phyloP scores from a whole-genome alignment of 2,797 vertebrate species.

The Momotus momota region DNA sequence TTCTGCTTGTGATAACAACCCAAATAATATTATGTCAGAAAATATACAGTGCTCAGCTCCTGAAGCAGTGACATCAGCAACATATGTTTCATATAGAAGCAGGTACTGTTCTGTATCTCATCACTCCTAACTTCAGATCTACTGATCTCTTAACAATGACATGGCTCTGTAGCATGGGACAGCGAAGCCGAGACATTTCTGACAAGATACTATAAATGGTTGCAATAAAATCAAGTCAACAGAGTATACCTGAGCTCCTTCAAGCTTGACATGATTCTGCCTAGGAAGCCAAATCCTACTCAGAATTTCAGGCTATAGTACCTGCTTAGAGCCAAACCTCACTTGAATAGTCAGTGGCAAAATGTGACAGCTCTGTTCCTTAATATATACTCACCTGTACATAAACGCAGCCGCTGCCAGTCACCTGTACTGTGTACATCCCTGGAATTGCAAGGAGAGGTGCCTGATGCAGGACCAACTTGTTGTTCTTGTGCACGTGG shows the following conservation, averaged over 20 bases:
- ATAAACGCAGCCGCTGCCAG: constrained; percentile 83
- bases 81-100: not conserved
- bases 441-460: constrained; percentile 77
- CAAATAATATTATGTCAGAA: not conserved
- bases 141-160: not conserved
- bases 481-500: constrained; percentile 80
- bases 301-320: not conserved
- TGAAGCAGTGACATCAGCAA: not conserved
- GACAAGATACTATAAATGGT: not conserved
- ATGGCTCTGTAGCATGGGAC: not conserved
- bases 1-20: not conserved
- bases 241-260: not conserved
- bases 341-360: not conserved
- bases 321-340: not conserved
- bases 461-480: constrained; percentile 85
- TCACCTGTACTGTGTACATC: constrained; percentile 74
- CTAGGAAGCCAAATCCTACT: not conserved
- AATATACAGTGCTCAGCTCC: not conserved
- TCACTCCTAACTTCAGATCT: not conserved
- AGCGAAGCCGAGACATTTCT: not conserved
- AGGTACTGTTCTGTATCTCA: not conserved
- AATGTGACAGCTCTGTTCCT: not conserved
- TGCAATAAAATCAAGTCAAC: not conserved
- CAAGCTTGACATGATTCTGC: not conserved
- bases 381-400: constrained; percentile 78